Evolutionary conservation across 2,113 vertebrate genomes (phyloP), one percentile per base, ranked within the genome.

Genomic region (Anser brachyrhynchus): DNA sequence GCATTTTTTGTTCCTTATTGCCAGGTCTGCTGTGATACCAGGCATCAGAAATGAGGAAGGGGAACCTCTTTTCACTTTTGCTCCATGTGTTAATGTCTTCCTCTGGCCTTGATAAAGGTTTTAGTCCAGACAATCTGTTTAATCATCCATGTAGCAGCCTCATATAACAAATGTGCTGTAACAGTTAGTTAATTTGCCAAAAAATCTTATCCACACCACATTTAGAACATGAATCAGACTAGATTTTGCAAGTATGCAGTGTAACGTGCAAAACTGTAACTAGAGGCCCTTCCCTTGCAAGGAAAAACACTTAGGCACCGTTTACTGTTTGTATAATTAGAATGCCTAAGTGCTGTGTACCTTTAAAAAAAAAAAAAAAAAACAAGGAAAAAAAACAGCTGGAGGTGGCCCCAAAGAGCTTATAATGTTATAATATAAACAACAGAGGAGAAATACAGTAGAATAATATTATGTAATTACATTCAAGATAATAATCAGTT

Each of bases 81-180:
- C 19, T 66, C 13, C 3, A 3, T 10, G 13, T 3, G 1, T 62
- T 61, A 46, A 12, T 58, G 29, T 13, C 10, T 3, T 6, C n/a
- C 73, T 62, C 43, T 25, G 16, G 13, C 62, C 11, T 44, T 87
- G 39, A 13, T 11, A 33, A 23, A 55, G 6, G 10, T 39, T 91
- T 82, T 55, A 41, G 37, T 79, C 21, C 21, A 41, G 31, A 67
- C 28, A 28, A 1, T 44, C 52, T 25, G 9, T 66, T 66, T n/a
- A 71, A 44, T 57, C 61, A 20, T 31, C 44, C 3, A 0, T 31
- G 26, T 55, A 79, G 41, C 39, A 70, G 44, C 16, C 10, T 90
- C 2, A 2, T n/a, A 26, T 20, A 66, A 26, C 54, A 65, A 44
- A 31, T 18, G 18, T 28, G 9, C 23, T 0, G 0, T 61, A 44